Evolutionary conservation across 2,888 invertebrate genomes (phyloP).

Genomic region (Atrina japonica): DNA sequence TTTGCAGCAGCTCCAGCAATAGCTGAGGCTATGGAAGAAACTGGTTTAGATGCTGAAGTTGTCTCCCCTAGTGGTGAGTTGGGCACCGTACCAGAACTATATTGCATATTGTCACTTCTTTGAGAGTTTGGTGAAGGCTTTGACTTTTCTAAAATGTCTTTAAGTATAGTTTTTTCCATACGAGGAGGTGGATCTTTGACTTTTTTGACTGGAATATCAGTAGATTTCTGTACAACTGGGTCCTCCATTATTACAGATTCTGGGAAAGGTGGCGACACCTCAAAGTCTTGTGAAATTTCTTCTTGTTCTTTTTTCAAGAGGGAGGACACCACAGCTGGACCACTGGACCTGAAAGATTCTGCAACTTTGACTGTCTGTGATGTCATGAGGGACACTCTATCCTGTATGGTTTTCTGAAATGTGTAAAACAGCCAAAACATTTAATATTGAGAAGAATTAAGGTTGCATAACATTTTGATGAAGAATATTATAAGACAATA

Average conservation of each 20-base stretch:
- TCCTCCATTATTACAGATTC: slow-evolving; percentile 18
- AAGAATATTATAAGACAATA: no score
- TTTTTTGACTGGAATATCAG: background rate
- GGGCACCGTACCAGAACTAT: no score
- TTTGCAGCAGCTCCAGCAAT: background rate
- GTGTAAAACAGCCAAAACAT: no score
- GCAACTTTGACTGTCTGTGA: slow-evolving; percentile 56
- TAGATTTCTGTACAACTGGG: slow-evolving; percentile 1
- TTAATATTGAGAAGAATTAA: no score
- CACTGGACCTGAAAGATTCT: slow-evolving; percentile 44
- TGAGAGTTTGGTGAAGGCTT: background rate
- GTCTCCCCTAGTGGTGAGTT: background rate
- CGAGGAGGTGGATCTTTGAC: slow-evolving; percentile 8
- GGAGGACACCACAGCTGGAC: slow-evolving; percentile 2
- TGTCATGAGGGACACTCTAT: slow-evolving; percentile 57
- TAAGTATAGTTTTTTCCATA: slow-evolving; percentile 11
- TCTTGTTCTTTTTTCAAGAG: slow-evolving; percentile 11
- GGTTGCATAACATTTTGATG: no score
- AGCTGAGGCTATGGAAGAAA: background rate
- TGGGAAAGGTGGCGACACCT: slow-evolving; percentile 44
- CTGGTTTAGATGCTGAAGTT: background rate
- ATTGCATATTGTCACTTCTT: no score
- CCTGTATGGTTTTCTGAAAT: slow-evolving; percentile 60
- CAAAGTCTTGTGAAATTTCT: slow-evolving; percentile 33
- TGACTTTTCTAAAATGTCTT: slow-evolving; percentile 27